phyloP scores from a whole-genome alignment of 2,113 vertebrate genomes.

The Paramisgurnus dabryanus region DNA sequence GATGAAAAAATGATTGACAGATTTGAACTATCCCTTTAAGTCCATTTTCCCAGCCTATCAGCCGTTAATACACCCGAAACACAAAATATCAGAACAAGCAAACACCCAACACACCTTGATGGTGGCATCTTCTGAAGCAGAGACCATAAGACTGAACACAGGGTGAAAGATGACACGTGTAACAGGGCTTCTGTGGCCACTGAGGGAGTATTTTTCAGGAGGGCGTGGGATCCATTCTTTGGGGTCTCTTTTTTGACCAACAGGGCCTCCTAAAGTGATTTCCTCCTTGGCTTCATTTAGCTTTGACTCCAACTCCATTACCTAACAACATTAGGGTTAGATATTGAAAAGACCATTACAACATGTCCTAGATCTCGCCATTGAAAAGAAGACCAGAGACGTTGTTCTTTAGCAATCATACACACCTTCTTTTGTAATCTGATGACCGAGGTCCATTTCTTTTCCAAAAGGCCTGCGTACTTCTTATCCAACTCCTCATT shows the following conservation, averaged over 20 bases:
- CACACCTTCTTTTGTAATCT: conserved; percentile 99
- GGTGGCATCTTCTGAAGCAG: conserved; percentile 97
- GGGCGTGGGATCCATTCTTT: conserved; percentile 99
- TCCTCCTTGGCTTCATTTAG: conserved; percentile 99
- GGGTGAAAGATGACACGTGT: conserved; percentile 98
- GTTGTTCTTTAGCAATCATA: background rate
- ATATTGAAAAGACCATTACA: background rate
- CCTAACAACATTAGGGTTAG: conserved; percentile 68
- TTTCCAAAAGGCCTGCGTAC: conserved; percentile 98
- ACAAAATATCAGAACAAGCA: background rate
- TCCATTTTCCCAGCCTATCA: too few relatives aligned
- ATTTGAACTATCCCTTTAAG: too few relatives aligned
- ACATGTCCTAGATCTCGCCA: background rate
- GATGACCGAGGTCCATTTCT: conserved; percentile 99
- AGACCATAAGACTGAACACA: conserved; percentile 99
- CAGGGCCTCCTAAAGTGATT: conserved; percentile 93
- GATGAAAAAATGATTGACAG: too few relatives aligned
- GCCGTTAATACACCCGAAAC: too few relatives aligned
- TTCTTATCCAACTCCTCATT: conserved; percentile 99
- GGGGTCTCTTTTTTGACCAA: conserved; percentile 95
- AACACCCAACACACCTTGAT: conserved; percentile 84
- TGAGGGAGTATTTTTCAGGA: conserved; percentile 95
- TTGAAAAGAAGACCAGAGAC: background rate
- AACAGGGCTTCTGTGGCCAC: conserved; percentile 95
- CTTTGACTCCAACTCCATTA: conserved; percentile 99